Base-by-base conservation (phyloP, 2,797 vertebrate genomes). In the Acanthis flammea region DNA sequence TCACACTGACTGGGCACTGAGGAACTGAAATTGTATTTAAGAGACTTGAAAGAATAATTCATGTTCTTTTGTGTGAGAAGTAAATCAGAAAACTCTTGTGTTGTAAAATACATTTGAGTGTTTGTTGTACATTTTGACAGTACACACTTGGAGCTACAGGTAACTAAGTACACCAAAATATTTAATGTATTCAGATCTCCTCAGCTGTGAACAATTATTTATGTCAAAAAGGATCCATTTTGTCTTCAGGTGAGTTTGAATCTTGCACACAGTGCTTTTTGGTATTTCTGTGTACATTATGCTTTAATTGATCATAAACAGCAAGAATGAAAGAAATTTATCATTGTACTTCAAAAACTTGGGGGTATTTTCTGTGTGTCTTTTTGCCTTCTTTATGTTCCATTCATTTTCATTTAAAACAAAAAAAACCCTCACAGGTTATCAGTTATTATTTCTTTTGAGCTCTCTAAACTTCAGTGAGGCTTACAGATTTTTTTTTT, bases 361-460 rank as follows among this genome's bases (percentile, higher is more conserved):
- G 19, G 9, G 2, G 1, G 0, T 42, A 51, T 87, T 48, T 66
- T 10, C 10, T 45, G 1, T 48, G 1, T 60, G 4, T 47, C 2
- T 0, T 51, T 47, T 54, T 71, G 22, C 48, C 19, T 54, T 67
- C 8, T 7, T 86, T 3, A 4, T 67, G 7, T 62, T 55, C 30
- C 17, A 15, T 88, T 75, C 2, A 27, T 74, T 84, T 80, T 70
- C 4, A 53, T 89, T 70, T 39, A 17, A 66, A 77, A 48, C 25
- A 41, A 35, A 37, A 50, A 68, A 31, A 5, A 1, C 2, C 21
- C 21, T 33, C 23, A n/a, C 16, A 50, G 27, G 14, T 79, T 10
- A 42, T 58, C 21, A 16, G 17, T 39, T 39, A 14, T 39, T 39
- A 39, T 54, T 91, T 58, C 17, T 51, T 77, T 62, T 77, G 50